These are phyloP conservation scores for Tretioscincus oriximinensis DNA, from an alignment of 2,113 vertebrate genomes.

Conservation along the genomic window DNA sequence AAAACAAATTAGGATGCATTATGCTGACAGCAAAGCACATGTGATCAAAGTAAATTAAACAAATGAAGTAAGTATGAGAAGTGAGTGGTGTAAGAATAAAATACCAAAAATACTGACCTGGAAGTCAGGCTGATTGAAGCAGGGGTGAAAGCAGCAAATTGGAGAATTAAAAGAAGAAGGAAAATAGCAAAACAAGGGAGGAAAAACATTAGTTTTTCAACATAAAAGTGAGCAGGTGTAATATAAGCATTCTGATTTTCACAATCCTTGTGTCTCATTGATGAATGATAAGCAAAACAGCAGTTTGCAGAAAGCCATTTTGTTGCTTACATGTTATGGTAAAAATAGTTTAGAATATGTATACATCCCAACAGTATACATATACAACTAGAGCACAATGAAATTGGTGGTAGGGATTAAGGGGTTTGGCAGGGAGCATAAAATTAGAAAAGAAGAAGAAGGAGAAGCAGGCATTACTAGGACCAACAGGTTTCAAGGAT, in stretches of 20 bases:
- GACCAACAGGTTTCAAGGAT: slow-evolving; percentile 19
- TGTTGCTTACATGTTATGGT: slow-evolving; percentile 14
- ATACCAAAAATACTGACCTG: slow-evolving; percentile 81
- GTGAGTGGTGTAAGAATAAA: slow-evolving; percentile 57
- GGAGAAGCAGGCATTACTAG: background rate
- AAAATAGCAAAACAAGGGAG: slow-evolving; percentile 73
- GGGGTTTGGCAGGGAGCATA: slow-evolving; percentile 19
- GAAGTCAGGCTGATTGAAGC: slow-evolving; percentile 88
- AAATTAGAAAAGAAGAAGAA: background rate
- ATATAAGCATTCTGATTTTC: slow-evolving; percentile 57
- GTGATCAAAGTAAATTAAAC: slow-evolving; percentile 50
- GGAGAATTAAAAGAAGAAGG: slow-evolving; percentile 67
- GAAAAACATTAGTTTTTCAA: slow-evolving; percentile 75
- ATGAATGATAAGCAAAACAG: slow-evolving; percentile 29
- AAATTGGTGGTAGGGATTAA: slow-evolving; percentile 33
- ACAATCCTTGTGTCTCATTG: slow-evolving; percentile 6
- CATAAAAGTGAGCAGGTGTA: slow-evolving; percentile 69
- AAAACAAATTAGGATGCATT: slow-evolving; percentile 30
- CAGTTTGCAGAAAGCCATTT: slow-evolving; percentile 18
- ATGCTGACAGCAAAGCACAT: slow-evolving; percentile 38
- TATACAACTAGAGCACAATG: slow-evolving; percentile 14
- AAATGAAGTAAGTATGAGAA: slow-evolving; percentile 58
- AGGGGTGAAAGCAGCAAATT: slow-evolving; percentile 75
- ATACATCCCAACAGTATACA: background rate
- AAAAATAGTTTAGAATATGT: slow-evolving; percentile 13